A percentile compares a stretch with the other conserved stretches of the same genome.
These are phyloP conservation scores for Aradophagus sp. DNA, from an alignment of 1,140 invertebrate species.

Conservation along the genomic window DNA sequence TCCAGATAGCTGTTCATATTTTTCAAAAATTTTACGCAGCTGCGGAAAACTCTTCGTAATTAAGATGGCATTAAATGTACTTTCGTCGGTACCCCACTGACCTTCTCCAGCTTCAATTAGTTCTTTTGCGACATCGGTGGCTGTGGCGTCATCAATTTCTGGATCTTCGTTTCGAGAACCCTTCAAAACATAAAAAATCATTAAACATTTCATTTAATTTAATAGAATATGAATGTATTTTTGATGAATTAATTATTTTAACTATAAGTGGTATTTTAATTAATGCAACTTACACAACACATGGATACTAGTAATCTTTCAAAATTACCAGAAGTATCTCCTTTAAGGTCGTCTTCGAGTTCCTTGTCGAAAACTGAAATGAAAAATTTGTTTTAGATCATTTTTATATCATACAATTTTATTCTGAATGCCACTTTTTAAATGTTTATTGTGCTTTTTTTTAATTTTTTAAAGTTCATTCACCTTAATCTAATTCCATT, in stretches of 20 bases:
- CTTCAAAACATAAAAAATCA: conserved; percentile 52
- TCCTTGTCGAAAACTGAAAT: conserved; percentile 83
- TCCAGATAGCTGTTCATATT: conserved; percentile 85
- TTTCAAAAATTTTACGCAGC: conserved; percentile 85
- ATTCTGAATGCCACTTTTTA: no score
- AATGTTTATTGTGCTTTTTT: no score
- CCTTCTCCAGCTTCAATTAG: conserved; percentile 84
- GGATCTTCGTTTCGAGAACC: conserved; percentile 73
- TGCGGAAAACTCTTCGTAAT: conserved; percentile 88
- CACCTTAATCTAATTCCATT: background rate
- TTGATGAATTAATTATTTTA: no score
- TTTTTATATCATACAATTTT: background rate
- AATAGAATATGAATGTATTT: no score
- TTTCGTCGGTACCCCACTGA: conserved; percentile 91
- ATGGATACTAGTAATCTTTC: conserved; percentile 87
- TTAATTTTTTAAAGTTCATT: no score
- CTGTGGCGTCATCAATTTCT: conserved; percentile 80
- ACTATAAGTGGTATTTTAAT: no score
- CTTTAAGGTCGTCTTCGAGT: conserved; percentile 86
- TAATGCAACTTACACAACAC: conserved; percentile 79
- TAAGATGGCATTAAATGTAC: conserved; percentile 87
- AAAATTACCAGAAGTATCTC: conserved; percentile 92
- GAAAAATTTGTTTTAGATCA: background rate
- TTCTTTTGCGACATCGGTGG: conserved; percentile 82
- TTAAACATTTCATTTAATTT: no score